Base-by-base conservation (phyloP, 2,888 invertebrate genomes). In the Tubulanus polymorphus region DNA sequence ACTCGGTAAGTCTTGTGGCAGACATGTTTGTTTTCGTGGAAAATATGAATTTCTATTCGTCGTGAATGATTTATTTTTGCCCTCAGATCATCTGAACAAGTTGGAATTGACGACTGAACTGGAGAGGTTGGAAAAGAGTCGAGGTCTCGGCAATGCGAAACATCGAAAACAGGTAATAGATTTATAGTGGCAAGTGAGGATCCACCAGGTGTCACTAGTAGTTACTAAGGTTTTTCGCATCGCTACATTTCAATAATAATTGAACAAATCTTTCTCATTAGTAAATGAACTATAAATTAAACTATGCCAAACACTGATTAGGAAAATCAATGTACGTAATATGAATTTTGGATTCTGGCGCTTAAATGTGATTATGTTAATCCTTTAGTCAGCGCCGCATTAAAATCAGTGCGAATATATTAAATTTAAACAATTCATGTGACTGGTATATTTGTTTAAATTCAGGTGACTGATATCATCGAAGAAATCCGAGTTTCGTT, bases 121-220 rank as follows among this genome's bases (percentile, higher is more conserved):
- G 63, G 88, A 88, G 63, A 79, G 89, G 66, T 81, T 96, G 53
- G 91, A 93, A 71, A 85, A 85, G 69, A 92, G 93, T 80, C 83
- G 93, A 48, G 96, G 94, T 0, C 81, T 96, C 30, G 96, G 95
- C 3, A 89, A 91, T 15, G 86, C 89, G 6, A 85, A 87, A 63
- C 93, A 96, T 79, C 85, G 91, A 66, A 86, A 88, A 54, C 87
- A 89, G 78, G 87, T 91, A 61, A 37, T n/a, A n/a, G n/a, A n/a
- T n/a, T n/a, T n/a, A n/a, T n/a, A n/a, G n/a, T n/a, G n/a, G n/a
- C n/a, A n/a, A n/a, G n/a, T n/a, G n/a, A n/a, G n/a, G n/a, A n/a
- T n/a, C n/a, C n/a, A n/a, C n/a, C n/a, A n/a, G n/a, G n/a, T n/a
- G n/a, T n/a, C n/a, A n/a, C n/a, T n/a, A n/a, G n/a, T n/a, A n/a